Percentiles rank a stretch among this genome's conserved stretches.
These are phyloP conservation scores for Cryptosula pallasiana DNA, from an alignment of 2,888 invertebrate species.

Conservation along the genomic window DNA sequence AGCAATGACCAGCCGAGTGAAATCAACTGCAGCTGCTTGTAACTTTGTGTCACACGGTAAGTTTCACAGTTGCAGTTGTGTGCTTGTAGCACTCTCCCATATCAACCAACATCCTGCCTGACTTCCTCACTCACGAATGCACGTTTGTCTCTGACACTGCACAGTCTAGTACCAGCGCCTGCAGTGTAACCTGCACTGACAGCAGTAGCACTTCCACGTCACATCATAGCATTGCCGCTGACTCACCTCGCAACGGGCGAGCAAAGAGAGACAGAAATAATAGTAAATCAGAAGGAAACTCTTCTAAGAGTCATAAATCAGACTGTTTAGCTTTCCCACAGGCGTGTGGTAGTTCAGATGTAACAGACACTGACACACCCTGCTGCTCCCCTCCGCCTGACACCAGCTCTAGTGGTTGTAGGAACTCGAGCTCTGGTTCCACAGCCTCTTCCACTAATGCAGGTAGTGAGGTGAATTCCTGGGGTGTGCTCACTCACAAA, in stretches of 20 bases:
- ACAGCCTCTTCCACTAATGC: not conserved
- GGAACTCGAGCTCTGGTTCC: not conserved
- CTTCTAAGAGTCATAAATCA: not conserved
- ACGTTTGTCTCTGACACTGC: not conserved
- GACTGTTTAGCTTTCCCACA: not conserved
- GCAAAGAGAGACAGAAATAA: not conserved
- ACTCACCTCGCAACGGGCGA: no score
- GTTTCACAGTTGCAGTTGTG: no score
- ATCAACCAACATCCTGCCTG: conserved; percentile 1
- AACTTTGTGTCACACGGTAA: no score
- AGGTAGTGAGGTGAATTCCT: not conserved
- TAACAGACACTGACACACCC: not conserved
- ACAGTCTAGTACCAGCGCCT: no score
- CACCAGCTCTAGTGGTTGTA: not conserved
- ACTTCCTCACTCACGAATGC: not conserved
- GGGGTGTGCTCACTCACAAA: conserved; percentile 10
- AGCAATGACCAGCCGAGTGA: no score
- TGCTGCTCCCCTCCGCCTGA: not conserved
- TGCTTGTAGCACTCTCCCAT: no score
- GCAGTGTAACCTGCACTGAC: not conserved
- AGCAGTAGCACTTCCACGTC: not conserved
- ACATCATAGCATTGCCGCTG: not conserved
- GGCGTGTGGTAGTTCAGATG: not conserved
- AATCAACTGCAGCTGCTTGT: no score
- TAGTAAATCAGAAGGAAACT: not conserved